A percentile compares a stretch with the other conserved stretches of the same genome.
These are phyloP conservation scores for Priocnemis perturbator DNA, from an alignment of 2,888 invertebrate species.

Conservation along the genomic window DNA sequence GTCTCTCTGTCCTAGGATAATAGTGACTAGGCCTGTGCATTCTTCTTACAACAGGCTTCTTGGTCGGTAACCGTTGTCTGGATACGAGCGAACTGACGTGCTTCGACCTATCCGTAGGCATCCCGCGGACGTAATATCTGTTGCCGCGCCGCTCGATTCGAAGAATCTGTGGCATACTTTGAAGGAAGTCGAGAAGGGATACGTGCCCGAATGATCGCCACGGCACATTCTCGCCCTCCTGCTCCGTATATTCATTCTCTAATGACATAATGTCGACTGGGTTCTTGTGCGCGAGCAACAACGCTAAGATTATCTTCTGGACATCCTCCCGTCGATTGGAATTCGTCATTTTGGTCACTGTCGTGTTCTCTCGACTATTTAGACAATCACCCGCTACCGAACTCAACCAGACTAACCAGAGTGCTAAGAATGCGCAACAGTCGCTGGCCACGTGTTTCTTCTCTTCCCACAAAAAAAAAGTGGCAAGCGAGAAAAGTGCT, in stretches of 20 bases:
- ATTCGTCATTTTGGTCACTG: neutral
- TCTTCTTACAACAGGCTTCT: neutral
- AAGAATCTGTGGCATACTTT: conserved; percentile 44
- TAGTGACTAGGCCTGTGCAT: conserved; percentile 28
- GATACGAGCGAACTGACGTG: conserved; percentile 61
- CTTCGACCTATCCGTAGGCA: conserved; percentile 51
- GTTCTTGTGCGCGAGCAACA: conserved; percentile 47
- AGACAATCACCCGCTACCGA: too few species aligned
- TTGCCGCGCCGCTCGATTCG: conserved; percentile 17
- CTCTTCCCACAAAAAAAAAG: too few species aligned
- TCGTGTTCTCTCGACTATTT: too few species aligned
- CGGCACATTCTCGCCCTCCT: conserved; percentile 56
- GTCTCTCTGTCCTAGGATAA: conserved; percentile 20
- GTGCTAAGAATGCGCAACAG: too few species aligned
- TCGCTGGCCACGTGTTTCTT: too few species aligned
- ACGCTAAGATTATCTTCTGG: conserved; percentile 45
- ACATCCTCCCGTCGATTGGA: conserved; percentile 36
- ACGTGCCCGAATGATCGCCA: conserved; percentile 48
- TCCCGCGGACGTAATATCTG: conserved; percentile 35
- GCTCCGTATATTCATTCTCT: conserved; percentile 43
- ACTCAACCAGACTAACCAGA: too few species aligned
- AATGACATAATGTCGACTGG: conserved; percentile 9
- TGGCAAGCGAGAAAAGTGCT: too few species aligned
- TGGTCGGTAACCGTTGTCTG: conserved; percentile 45
- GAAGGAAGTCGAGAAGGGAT: conserved; percentile 49